These are phyloP conservation scores for Glaucidium brasilianum DNA, from an alignment of 2,113 vertebrate species.

Conservation along the genomic window DNA sequence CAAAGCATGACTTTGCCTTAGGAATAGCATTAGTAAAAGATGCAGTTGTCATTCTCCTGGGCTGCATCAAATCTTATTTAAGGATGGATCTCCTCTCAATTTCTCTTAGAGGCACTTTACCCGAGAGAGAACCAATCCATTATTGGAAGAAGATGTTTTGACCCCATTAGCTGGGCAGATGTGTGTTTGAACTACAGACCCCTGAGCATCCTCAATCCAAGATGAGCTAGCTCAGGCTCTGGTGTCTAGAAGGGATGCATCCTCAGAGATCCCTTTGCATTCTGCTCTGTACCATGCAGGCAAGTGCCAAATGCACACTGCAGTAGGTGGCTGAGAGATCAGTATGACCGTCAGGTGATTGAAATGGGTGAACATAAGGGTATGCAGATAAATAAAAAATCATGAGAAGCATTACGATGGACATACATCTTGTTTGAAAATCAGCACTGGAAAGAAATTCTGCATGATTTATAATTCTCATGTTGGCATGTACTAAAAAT, in stretches of 20 bases:
- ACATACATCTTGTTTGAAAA: neutral
- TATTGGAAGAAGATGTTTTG: constrained; percentile 44
- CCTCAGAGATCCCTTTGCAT: neutral
- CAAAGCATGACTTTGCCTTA: constrained; percentile 11
- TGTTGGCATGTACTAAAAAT: neutral
- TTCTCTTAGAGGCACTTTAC: constrained; percentile 55
- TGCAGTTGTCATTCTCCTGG: constrained; percentile 60
- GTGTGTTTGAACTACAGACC: constrained; percentile 48
- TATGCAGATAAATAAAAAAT: neutral
- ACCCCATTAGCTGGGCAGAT: constrained; percentile 63
- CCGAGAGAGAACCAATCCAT: constrained; percentile 46
- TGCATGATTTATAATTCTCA: neutral
- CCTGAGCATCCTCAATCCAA: neutral
- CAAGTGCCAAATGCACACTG: neutral
- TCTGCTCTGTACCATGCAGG: neutral
- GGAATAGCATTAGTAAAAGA: neutral
- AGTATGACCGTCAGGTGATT: neutral
- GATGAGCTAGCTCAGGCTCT: neutral
- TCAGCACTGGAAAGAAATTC: neutral
- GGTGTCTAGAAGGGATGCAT: neutral
- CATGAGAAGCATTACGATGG: neutral
- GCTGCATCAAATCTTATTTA: constrained; percentile 62
- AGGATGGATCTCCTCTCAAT: constrained; percentile 41
- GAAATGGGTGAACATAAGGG: neutral
- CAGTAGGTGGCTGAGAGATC: neutral